Percentiles rank a stretch among this genome's conserved stretches.
Evolutionary conservation across 2,888 invertebrate species (phyloP).

Genomic region (Amblyjoppa proteus): DNA sequence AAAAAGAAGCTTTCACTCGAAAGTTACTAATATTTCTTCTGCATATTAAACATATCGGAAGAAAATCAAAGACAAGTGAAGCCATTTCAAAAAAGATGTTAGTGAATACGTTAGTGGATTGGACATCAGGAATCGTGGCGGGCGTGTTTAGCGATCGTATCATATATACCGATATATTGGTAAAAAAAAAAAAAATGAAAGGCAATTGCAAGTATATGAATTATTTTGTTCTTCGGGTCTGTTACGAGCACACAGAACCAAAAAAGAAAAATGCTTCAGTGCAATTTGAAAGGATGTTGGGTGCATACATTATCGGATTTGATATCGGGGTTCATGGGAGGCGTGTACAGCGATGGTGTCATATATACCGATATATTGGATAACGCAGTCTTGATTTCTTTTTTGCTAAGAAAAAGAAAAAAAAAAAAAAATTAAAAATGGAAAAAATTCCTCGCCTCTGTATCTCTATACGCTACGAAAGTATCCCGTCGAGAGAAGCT

Average conservation of each 20-base stretch:
- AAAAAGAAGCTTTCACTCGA: no score
- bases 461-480: conserved; percentile 7
- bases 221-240: no score
- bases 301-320: neutral
- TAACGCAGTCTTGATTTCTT: neutral
- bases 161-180: neutral
- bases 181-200: no score
- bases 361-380: neutral
- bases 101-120: neutral
- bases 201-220: no score
- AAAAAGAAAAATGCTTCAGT: no score
- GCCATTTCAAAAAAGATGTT: neutral
- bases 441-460: conserved; percentile 3
- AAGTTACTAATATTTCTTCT: no score
- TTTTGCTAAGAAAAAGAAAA: neutral
- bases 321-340: neutral
- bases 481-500: conserved; percentile 42
- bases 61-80: no score
- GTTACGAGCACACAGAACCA: no score
- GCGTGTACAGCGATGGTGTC: neutral
- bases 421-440: neutral
- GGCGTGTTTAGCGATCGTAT: neutral
- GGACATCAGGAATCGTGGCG: neutral
- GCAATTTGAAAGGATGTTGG: no score
- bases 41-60: no score